Conservation (phyloP, 2,113 vertebrate species). For the Aptenodytes forsteri region DNA sequence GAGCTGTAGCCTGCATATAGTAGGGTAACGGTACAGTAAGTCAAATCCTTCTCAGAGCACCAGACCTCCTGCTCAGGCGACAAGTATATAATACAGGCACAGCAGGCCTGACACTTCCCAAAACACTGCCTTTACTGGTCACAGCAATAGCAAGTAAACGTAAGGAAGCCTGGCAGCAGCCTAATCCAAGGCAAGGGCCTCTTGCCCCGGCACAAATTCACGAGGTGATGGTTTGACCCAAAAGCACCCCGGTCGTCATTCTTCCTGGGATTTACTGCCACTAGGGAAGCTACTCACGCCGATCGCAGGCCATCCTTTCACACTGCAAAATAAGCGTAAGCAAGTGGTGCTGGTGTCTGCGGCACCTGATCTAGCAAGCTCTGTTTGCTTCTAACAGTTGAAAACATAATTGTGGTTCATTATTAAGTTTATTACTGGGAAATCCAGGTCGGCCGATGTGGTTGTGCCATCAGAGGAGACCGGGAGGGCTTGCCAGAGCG, state of each 20-base stretch:
- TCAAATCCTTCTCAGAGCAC: not conserved
- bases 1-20: not conserved
- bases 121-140: not conserved
- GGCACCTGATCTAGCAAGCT: accelerated
- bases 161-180: not conserved
- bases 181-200: not conserved
- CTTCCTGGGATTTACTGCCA: not conserved
- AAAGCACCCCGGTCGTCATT: accelerated
- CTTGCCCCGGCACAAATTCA: not conserved
- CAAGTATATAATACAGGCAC: not conserved
- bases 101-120: not conserved
- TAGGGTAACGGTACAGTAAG: not conserved
- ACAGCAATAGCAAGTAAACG: not conserved
- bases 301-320: not conserved
- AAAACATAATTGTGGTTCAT: accelerated
- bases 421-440: not conserved
- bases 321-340: accelerated
- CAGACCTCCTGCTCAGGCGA: not conserved
- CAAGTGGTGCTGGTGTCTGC: accelerated
- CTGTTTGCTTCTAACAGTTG: not conserved
- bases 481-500: not conserved
- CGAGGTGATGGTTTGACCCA: accelerated
- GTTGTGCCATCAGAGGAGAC: not conserved
- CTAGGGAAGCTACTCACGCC: accelerated
- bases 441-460: not conserved